A percentile compares a stretch with the other conserved stretches of the same genome.
phyloP scores from a whole-genome alignment of 2,888 invertebrate species.

The Rhopalosiphum nymphaeae region DNA sequence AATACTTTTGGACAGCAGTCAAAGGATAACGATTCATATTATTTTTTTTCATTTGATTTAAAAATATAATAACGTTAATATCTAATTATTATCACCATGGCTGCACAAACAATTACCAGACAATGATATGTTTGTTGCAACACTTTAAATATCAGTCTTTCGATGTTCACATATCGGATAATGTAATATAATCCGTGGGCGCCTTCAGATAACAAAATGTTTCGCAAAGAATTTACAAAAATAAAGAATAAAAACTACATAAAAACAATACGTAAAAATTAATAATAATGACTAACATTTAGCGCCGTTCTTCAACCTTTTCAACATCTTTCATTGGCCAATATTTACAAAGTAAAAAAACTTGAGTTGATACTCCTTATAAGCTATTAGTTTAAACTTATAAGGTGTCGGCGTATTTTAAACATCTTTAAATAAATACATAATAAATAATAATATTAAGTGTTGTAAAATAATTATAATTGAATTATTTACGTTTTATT shows the following conservation, averaged over 20 bases:
- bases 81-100: constrained; percentile 64
- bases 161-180: constrained; percentile 63
- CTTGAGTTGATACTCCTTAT: constrained; percentile 37
- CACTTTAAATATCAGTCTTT: constrained; percentile 65
- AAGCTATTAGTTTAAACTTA: constrained; percentile 18
- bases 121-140: constrained; percentile 59
- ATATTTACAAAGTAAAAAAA: constrained; percentile 39
- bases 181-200: constrained; percentile 53
- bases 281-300: constrained; percentile 63
- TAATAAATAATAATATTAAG: not conserved
- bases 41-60: constrained; percentile 59
- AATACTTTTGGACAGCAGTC: constrained; percentile 64
- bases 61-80: constrained; percentile 65
- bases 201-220: constrained; percentile 61
- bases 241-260: constrained; percentile 64
- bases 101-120: constrained; percentile 62
- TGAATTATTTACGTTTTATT: constrained; percentile 26
- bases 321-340: constrained; percentile 14
- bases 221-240: constrained; percentile 58
- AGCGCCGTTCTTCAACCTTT: constrained; percentile 23
- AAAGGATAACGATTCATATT: constrained; percentile 62
- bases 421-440: constrained; percentile 13
- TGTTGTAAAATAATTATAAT: not conserved
- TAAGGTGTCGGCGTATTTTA: constrained; percentile 7
- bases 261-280: constrained; percentile 59